Conservation (phyloP, 2,113 vertebrate species). For the Bostrychus sinensis region DNA sequence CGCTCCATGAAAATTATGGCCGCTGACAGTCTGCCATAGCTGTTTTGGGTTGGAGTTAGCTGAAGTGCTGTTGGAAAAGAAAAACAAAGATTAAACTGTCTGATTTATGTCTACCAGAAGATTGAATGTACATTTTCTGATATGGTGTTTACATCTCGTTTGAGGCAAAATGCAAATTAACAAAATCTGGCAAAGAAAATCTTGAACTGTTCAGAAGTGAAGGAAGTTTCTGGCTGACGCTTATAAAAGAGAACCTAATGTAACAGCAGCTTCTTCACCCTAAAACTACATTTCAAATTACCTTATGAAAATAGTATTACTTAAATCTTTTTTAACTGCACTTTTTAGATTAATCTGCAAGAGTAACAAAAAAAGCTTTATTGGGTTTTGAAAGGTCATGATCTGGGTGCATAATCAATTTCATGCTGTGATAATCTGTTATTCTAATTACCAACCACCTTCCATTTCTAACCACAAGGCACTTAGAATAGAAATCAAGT, state of each 20-base stretch:
- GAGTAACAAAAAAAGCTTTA: neutral
- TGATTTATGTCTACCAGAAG: constrained; percentile 4
- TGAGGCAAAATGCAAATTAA: neutral
- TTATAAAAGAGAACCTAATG: no score
- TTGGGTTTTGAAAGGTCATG: neutral
- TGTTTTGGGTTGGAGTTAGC: constrained; percentile 33
- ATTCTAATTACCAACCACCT: neutral
- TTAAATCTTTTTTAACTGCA: no score
- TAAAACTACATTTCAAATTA: no score
- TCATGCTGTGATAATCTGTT: neutral
- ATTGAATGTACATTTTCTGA: neutral
- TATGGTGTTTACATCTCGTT: neutral
- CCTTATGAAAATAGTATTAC: no score
- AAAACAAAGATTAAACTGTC: constrained; percentile 6
- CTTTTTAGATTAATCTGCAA: no score
- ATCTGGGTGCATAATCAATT: neutral
- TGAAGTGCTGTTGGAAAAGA: neutral
- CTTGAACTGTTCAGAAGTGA: neutral
- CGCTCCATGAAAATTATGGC: constrained; percentile 42
- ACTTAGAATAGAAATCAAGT: no score
- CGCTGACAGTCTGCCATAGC: constrained; percentile 24
- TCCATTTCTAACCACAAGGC: neutral
- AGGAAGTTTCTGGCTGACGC: neutral
- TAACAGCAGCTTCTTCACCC: no score
- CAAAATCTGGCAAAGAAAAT: neutral